Evolutionary conservation across 2,797 vertebrate genomes (phyloP).

Genomic region (Gouania willdenowi): DNA sequence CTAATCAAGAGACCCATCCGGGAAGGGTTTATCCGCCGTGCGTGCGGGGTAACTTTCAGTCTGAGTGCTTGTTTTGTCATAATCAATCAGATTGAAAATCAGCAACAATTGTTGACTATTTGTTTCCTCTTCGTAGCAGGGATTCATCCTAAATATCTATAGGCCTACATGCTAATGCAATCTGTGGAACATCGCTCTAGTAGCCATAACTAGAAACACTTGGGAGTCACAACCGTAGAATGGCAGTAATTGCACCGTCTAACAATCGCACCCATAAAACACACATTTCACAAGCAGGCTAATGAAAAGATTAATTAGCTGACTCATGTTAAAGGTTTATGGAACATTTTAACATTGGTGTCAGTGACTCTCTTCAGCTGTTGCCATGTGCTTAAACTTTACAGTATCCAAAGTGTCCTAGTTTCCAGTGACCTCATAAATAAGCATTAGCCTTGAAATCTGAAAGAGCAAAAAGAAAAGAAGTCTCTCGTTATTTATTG

Average conservation of each 20-base stretch:
- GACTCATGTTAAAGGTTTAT: conserved; percentile 42
- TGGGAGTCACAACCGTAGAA: conserved; percentile 19
- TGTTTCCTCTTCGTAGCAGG: conserved; percentile 34
- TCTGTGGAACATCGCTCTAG: conserved; percentile 28
- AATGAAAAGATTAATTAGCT: conserved; percentile 57
- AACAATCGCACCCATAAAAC: conserved; percentile 17
- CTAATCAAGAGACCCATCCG: conserved; percentile 40
- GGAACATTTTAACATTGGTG: conserved; percentile 26
- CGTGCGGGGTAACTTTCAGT: conserved; percentile 40
- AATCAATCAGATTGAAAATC: conserved; percentile 25
- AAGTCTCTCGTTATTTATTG: conserved; percentile 31
- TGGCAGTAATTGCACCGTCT: conserved; percentile 17
- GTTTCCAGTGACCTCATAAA: conserved; percentile 57
- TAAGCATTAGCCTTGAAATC: conserved; percentile 48
- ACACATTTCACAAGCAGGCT: conserved; percentile 35
- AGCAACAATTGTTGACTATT: conserved; percentile 4
- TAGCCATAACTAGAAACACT: conserved; percentile 29
- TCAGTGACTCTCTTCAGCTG: conserved; percentile 30
- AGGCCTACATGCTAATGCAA: conserved; percentile 25
- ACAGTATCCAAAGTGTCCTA: conserved; percentile 48
- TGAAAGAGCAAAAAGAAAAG: conserved; percentile 11
- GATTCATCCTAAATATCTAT: conserved; percentile 20
- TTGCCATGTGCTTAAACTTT: conserved; percentile 46
- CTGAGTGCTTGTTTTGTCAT: conserved; percentile 24
- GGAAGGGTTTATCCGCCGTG: conserved; percentile 26